Evolutionary conservation across 2,797 vertebrate species (phyloP), one percentile per base, ranked within the genome.

Genomic region (Helicolenus hilgendorfi): DNA sequence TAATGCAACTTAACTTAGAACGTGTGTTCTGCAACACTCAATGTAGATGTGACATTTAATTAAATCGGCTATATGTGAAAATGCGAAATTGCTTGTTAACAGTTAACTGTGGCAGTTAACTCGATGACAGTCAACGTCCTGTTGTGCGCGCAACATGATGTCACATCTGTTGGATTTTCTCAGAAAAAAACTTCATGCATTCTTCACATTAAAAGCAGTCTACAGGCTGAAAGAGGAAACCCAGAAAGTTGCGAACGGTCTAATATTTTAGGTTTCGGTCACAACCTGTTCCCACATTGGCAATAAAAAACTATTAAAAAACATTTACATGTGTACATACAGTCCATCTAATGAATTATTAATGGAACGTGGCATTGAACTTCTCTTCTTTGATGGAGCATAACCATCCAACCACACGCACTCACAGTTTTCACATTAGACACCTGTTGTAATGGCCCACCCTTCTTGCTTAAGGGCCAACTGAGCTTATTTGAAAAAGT

Each of bases 371-470:
- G 63, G 22, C 5, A 20, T n/a, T 55, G 41, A 82, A 26, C 10
- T 31, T 69, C 6, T 62, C 7, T 59, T 59, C 35, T 67, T 29
- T 65, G 45, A 69, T 64, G n/a, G 58, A 76, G 24, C 24, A 72
- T n/a, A 55, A 79, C 62, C 35, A 18, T 1, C 29, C 62, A 77
- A 36, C 29, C 41, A 67, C 70, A 58, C 41, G 22, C 38, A 27
- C 33, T n/a, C 64, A 29, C 18, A 0, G 7, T 58, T 85, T 81
- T 75, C 26, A 33, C 36, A 73, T 85, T 41, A 56, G 29, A 81
- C 87, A 93, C 81, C 83, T 90, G 89, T 85, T 82, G 79, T 62
- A 60, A 60, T 58, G 53, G 29, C 45, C n/a, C 64, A 11, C 15
- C 36, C 58, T 41, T 55, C 3, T 8, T 31, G 2, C 29, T 68